Evolutionary conservation across 2,888 invertebrate species (phyloP), one percentile per base, ranked within the genome.

Genomic region (Dasypogon diadema): DNA sequence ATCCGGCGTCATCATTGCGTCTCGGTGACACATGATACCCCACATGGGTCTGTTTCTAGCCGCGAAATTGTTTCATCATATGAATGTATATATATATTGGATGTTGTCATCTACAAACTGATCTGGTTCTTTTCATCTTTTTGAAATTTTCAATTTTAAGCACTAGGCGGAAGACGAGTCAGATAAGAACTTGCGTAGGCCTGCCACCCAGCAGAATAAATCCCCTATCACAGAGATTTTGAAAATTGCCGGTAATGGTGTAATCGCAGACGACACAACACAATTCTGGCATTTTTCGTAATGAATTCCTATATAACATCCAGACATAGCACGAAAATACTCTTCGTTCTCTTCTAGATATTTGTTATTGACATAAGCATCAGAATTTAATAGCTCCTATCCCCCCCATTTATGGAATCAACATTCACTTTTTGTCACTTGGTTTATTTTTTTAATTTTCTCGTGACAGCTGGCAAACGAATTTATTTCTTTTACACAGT

Each of bases 391-490:
- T 30, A 8, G 30, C 3, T 30, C 8, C 8, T 30, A 30, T 30
- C 30, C 30, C 30, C 48, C 48, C 14, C 48, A 5, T n/a, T 48
- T 16, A 48, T n/a, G 48, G n/a, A 48, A 48, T 48, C 48, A 48
- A 5, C 48, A 16, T 54, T 54, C 8, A 54, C 21, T 54, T 54
- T 21, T 42, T n/a, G 26, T 14, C 26, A 26, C 14, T 26, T 5
- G 30, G 14, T 18, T 54, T 72, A 54, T 12, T 54, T 68, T 74
- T 68, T 58, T 65, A 74, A 56, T 70, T 72, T 77, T 51, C 70
- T 14, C 54, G 16, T 75, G 74, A 76, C 77, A 77, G 75, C 73
- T 76, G 77, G 74, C 60, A 58, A 77, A 74, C 74, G 74, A 77
- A 77, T 74, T 76, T 75, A 76, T 68, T 77, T 73, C 65, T 58